Percentiles rank a stretch among this genome's conserved stretches.
phyloP scores from a whole-genome alignment of 1,140 invertebrate species.

The Mactra quadrangularis region DNA sequence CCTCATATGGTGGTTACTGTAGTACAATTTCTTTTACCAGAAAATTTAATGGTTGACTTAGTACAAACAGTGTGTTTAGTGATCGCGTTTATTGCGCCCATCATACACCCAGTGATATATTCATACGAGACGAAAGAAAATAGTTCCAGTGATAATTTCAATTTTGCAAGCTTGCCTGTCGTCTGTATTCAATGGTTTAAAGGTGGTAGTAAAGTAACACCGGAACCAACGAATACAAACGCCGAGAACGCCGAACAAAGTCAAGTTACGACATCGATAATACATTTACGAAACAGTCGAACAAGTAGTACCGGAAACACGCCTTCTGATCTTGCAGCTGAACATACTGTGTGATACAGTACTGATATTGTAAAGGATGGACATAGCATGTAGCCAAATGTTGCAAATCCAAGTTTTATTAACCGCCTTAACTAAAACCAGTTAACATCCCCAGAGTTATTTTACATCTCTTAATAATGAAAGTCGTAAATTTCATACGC shows the following conservation, averaged over 20 bases:
- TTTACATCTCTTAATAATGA: too few relatives aligned
- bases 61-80: conserved; percentile 21
- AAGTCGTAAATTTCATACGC: too few relatives aligned
- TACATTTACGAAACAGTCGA: background rate
- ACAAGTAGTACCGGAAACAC: background rate
- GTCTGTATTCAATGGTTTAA: background rate
- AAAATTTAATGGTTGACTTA: conserved; percentile 16
- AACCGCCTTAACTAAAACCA: too few relatives aligned
- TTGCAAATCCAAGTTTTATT: too few relatives aligned
- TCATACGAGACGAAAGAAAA: conserved; percentile 40
- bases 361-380: too few relatives aligned
- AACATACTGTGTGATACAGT: background rate
- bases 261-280: background rate
- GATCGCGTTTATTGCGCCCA: conserved; percentile 16
- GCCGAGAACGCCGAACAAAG: background rate
- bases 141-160: background rate
- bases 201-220: conserved; percentile 9
- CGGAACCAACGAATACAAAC: conserved; percentile 24
- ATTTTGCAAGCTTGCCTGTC: background rate
- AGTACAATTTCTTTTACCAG: conserved; percentile 17
- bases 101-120: conserved; percentile 47
- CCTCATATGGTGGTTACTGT: conserved; percentile 26
- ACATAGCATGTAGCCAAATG: too few relatives aligned
- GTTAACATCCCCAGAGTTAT: too few relatives aligned
- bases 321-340: background rate